Percentiles rank a stretch among this genome's conserved stretches.
phyloP scores from a whole-genome alignment of 2,797 vertebrate genomes.

The Loris lydekkerianus region DNA sequence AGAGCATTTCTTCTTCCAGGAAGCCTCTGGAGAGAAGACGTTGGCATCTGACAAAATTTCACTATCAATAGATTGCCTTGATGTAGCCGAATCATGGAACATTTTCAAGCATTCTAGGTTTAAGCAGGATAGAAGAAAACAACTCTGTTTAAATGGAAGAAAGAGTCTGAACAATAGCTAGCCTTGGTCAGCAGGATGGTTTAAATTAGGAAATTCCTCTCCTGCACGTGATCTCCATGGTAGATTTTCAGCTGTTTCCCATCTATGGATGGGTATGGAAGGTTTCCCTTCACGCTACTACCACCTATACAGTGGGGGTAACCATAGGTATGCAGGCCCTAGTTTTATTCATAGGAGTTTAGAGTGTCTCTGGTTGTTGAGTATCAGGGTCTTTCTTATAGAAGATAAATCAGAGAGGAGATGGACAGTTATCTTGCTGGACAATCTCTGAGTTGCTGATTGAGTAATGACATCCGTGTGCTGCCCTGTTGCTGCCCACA shows the following conservation, averaged over 20 bases:
- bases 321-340: background rate
- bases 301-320: background rate
- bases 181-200: background rate
- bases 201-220: slow-evolving; percentile 31
- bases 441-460: background rate
- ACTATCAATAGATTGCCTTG: background rate
- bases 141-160: background rate
- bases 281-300: background rate
- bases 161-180: background rate
- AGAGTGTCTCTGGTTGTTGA: background rate
- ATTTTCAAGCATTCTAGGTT: background rate
- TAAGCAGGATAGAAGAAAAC: background rate
- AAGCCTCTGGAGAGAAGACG: background rate
- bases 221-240: background rate
- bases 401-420: background rate
- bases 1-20: background rate
- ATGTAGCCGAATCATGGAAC: background rate
- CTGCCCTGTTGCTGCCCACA: background rate
- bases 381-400: background rate
- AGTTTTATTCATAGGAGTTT: background rate
- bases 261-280: background rate
- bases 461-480: background rate
- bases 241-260: background rate
- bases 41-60: background rate
- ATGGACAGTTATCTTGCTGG: background rate